Evolutionary conservation across 2,113 vertebrate species (phyloP), one percentile per base, ranked within the genome.

Genomic region (Coreoperca whiteheadi): DNA sequence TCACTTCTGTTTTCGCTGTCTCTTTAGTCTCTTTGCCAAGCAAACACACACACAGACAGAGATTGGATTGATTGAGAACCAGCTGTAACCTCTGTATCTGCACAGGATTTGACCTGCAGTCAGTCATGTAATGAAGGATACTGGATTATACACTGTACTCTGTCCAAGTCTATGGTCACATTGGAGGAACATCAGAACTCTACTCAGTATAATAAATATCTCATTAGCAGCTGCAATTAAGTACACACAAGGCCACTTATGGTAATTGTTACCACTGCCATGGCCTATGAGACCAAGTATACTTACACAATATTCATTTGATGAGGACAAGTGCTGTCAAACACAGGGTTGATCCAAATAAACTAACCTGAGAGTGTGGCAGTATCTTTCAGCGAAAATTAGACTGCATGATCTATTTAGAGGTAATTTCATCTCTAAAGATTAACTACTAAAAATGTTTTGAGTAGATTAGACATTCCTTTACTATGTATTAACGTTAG

Each of bases 71-170:
- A 90, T 79, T 72, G 81, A 77, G 51, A 77, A 77, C 15, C 72
- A 79, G 87, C 73, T 81, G 73, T 89, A 84, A 90, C 90, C 82
- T 84, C 60, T 72, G 57, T 37, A 54, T 77, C 70, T 60, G 77
- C 53, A 53, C 32, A 85, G 87, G 81, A 90, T 87, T 88, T 85
- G 72, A 78, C 46, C 41, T 48, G 50, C 54, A 75, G 68, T 63
- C 25, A 32, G 16, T 79, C 77, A 72, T 76, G 75, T 73, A 77
- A 82, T 69, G 48, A 65, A 65, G 65, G 48, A 71, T 77, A 65
- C 53, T 79, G 82, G 88, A 88, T 90, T 88, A 88, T 64, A 84
- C 16, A 39, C 56, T 77, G 51, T 43, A 25, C 46, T 34, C 21
- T 85, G 67, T 83, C 32, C 56, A 69, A 53, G 37, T 84, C 9